Evolutionary conservation across 2,113 vertebrate genomes (phyloP), one percentile per base, ranked within the genome.

Genomic region (Tachuris rubrigastra): DNA sequence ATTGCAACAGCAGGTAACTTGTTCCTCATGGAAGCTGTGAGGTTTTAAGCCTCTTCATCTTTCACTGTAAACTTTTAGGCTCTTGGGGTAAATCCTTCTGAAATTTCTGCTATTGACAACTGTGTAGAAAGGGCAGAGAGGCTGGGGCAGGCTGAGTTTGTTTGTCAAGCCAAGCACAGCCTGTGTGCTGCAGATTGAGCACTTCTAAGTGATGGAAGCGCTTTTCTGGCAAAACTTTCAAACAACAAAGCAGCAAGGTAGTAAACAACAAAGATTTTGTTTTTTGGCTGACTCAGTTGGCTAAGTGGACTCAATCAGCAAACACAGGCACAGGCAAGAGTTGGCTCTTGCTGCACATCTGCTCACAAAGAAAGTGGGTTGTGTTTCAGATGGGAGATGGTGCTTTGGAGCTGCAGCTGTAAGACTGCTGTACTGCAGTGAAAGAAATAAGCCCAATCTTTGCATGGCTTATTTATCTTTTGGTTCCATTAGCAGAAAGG

Each of bases 1-100:
- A 97, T 5, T 95, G 85, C 95, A 96, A 9, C 15, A 78, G 73
- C 53, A 72, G 66, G 10, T 66, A 56, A 24, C 30, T 35, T 37
- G 7, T 5, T 84, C 65, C 53, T 68, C 5, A 1, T 8, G 52
- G 44, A 74, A 92, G 49, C 60, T 19, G 30, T 22, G 75, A 78
- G 55, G 7, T 72, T 93, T 73, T 75, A 41, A 20, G 66, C 68
- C 35, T 31, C 37, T 83, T 91, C 21, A 28, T 33, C 52, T 59
- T 59, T 37, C 1, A 4, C 50, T 52, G 22, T 31, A 53, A 58
- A 55, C 30, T 1, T 67, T 94, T 55, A 71, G 59, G 55, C 37
- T 76, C 39, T 87, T 52, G 42, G 19, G 17, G 65, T 63, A 78
- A 80, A 63, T 63, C 23, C 83, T 42, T 24, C 50, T 53, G 80